Evolutionary conservation across 2,113 vertebrate genomes (phyloP).

Genomic region (Australoheros scitulus): DNA sequence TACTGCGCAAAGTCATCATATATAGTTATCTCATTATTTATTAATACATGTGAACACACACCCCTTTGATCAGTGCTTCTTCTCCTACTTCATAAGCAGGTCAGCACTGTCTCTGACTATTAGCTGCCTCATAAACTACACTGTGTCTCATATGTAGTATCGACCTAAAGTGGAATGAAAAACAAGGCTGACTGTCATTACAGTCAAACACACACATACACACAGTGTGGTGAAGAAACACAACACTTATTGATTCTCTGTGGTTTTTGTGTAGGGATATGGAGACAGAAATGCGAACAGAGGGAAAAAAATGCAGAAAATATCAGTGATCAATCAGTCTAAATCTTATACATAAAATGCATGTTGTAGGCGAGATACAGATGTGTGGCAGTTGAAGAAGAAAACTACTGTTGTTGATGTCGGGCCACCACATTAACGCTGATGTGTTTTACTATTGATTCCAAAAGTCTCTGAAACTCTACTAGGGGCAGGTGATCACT

Average conservation of each 20-base stretch:
- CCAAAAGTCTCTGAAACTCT: not conserved
- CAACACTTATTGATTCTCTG: slow-evolving; percentile 55
- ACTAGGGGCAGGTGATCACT: not conserved
- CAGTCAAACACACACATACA: slow-evolving; percentile 10
- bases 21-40: slow-evolving; percentile 28
- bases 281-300: slow-evolving; percentile 40
- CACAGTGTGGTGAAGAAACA: slow-evolving; percentile 36
- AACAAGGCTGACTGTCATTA: slow-evolving; percentile 53
- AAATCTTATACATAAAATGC: not conserved
- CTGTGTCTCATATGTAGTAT: slow-evolving; percentile 52
- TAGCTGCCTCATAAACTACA: slow-evolving; percentile 58
- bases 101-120: slow-evolving; percentile 48
- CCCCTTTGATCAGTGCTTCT: not conserved
- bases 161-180: slow-evolving; percentile 51
- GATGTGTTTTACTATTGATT: not conserved
- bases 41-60: slow-evolving; percentile 6
- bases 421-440: not conserved
- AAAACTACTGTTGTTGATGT: not conserved
- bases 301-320: slow-evolving; percentile 32
- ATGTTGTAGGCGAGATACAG: not conserved
- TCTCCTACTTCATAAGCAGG: slow-evolving; percentile 37
- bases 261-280: slow-evolving; percentile 39
- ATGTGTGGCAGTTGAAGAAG: not conserved
- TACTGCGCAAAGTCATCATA: slow-evolving; percentile 15
- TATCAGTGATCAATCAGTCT: not conserved